Evolutionary conservation across 2,888 invertebrate genomes (phyloP).

Genomic region (Conus canariensis): DNA sequence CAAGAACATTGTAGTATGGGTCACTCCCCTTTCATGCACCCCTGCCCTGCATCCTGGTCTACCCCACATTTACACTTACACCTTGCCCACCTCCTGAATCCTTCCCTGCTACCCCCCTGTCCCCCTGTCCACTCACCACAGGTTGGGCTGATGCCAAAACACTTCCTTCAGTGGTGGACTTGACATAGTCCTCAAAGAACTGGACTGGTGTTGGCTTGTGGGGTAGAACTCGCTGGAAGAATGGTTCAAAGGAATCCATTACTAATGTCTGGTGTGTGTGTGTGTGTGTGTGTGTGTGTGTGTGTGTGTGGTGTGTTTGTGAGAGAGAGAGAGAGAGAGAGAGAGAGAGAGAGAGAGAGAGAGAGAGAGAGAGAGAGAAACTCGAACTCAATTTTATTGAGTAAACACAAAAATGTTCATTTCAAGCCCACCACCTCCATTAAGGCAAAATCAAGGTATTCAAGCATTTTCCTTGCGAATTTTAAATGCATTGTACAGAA

Average conservation of each 20-base stretch:
- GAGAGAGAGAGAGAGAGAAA: no score
- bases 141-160: background rate
- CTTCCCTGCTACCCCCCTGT: no score
- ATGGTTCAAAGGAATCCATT: background rate
- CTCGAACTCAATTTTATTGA: no score
- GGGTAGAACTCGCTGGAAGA: slow-evolving; percentile 55
- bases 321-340: no score
- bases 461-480: no score
- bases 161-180: slow-evolving; percentile 34
- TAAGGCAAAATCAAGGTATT: no score
- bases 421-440: no score
- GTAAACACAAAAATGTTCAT: no score
- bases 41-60: background rate
- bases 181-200: slow-evolving; percentile 64
- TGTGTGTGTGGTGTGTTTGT: background rate
- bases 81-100: no score
- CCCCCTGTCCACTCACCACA: background rate
- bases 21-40: background rate
- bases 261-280: background rate
- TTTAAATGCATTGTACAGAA: no score
- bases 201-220: slow-evolving; percentile 68
- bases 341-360: no score
- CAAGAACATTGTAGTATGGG: background rate
- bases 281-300: background rate
- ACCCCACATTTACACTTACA: no score